Percentiles rank a stretch among this genome's conserved stretches.
Evolutionary conservation across 2,113 vertebrate genomes (phyloP).

Genomic region (Ia io): DNA sequence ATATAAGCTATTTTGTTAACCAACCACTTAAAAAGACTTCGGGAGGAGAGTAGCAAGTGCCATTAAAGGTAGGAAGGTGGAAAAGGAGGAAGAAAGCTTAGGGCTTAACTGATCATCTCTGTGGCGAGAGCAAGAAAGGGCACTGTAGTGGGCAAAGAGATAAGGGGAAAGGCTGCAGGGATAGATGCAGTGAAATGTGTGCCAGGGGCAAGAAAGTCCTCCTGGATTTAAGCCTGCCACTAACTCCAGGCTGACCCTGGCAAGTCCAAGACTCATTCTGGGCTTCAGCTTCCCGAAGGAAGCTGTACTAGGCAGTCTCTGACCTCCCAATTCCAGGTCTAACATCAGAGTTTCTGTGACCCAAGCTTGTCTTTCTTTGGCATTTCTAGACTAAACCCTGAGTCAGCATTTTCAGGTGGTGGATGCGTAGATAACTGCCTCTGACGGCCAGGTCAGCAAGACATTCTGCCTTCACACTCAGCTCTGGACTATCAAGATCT

Average conservation of each 20-base stretch:
- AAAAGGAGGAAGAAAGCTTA: not conserved
- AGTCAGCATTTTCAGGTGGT: accelerated
- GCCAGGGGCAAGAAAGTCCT: not conserved
- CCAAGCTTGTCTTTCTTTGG: not conserved
- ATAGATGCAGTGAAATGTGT: accelerated
- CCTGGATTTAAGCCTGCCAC: not conserved
- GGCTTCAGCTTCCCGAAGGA: not conserved
- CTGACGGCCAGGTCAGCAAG: not conserved
- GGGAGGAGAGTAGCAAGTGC: not conserved
- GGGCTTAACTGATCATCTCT: not conserved
- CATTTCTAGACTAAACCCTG: not conserved
- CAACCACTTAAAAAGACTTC: not conserved
- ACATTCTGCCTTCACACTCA: not conserved
- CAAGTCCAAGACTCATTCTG: not conserved
- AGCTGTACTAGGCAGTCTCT: not conserved
- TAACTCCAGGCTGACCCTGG: not conserved
- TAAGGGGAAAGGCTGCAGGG: not conserved
- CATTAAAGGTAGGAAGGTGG: not conserved
- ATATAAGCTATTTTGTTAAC: not conserved
- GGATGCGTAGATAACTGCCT: accelerated
- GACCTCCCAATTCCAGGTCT: not conserved
- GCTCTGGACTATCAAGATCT: not conserved
- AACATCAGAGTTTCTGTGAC: not conserved
- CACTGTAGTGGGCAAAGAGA: accelerated
- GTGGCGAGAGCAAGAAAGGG: not conserved